Evolutionary conservation across 1,140 invertebrate species (phyloP), one percentile per base, ranked within the genome.

Genomic region (Triops longicaudatus): DNA sequence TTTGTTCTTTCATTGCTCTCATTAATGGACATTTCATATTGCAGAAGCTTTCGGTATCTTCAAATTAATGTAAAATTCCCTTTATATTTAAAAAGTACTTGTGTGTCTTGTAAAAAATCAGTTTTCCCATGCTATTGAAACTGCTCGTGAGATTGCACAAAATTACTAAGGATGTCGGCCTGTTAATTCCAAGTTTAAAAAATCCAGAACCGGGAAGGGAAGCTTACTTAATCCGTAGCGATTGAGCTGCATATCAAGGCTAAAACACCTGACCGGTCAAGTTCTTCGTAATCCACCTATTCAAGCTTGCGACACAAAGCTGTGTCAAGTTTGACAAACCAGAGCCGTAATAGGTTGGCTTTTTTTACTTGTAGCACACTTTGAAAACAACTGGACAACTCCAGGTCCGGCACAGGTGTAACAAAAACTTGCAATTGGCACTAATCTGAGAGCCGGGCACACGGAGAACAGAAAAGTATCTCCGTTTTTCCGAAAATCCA

Each of bases 191-290:
- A 63, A 63, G 50, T 6, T n/a, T 17, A 17, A 63, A 63, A 63
- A 63, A 17, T 17, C 22, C 50, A 3, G 17, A 63, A 63, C 50
- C 10, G 50, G 17, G 3, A 63, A 63, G 14, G 50, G 3, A 4
- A 63, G 50, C 50, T 63, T 63, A 63, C 50, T 63, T 63, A 63
- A 22, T 63, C 50, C 50, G n/a, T 63, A 63, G 22, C 50, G 50
- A 63, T 63, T 63, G 50, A 63, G 50, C 22, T 63, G 50, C 50
- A 63, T 63, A 14, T n/a, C 50, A 63, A 17, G 50, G 3, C 14
- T n/a, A 63, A 22, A 63, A 63, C 31, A 37, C 31, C 31, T 37
- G 31, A 37, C 31, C 31, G 31, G 31, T 37, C 31, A 37, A 37
- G 31, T 37, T n/a, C 50, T 63, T 5, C 17, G 50, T 63, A 63